A percentile compares a stretch with the other conserved stretches of the same genome.
phyloP scores from a whole-genome alignment of 2,888 invertebrate species.

The Hesperia comma region DNA sequence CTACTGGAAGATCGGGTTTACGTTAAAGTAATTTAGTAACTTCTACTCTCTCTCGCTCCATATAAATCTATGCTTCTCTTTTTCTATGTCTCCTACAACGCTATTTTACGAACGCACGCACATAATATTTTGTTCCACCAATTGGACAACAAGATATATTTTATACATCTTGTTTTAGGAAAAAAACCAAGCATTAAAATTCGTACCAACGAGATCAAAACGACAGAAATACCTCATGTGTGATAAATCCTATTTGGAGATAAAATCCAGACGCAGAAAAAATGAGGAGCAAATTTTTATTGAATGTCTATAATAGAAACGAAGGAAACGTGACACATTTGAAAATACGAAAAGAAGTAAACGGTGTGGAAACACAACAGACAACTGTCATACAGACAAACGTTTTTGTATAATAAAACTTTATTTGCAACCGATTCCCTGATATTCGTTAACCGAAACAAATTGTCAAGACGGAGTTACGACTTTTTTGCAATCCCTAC shows the following conservation, averaged over 20 bases:
- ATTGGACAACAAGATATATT: too few relatives aligned
- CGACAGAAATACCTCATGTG: not conserved
- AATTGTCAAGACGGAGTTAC: slow-evolving; percentile 63
- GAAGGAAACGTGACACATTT: slow-evolving; percentile 11
- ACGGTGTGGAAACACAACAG: slow-evolving; percentile 33
- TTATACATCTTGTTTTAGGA: too few relatives aligned
- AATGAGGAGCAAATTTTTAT: slow-evolving; percentile 16
- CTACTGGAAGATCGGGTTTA: too few relatives aligned
- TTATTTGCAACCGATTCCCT: slow-evolving; percentile 54
- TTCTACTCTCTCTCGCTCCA: too few relatives aligned
- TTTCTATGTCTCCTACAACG: too few relatives aligned
- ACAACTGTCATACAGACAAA: slow-evolving; percentile 27
- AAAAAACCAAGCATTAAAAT: not conserved
- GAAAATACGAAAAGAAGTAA: slow-evolving; percentile 23
- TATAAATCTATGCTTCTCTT: too few relatives aligned
- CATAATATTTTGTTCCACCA: too few relatives aligned
- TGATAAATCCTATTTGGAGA: slow-evolving; percentile 7
- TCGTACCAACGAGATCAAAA: not conserved
- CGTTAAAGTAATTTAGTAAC: too few relatives aligned
- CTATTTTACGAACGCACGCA: too few relatives aligned
- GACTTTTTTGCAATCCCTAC: slow-evolving; percentile 58
- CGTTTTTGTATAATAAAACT: slow-evolving; percentile 26
- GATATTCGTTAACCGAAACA: slow-evolving; percentile 61
- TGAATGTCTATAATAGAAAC: slow-evolving; percentile 16
- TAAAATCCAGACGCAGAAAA: slow-evolving; percentile 12